phyloP scores from a whole-genome alignment of 2,888 invertebrate species.

The Folsomia manolachei region DNA sequence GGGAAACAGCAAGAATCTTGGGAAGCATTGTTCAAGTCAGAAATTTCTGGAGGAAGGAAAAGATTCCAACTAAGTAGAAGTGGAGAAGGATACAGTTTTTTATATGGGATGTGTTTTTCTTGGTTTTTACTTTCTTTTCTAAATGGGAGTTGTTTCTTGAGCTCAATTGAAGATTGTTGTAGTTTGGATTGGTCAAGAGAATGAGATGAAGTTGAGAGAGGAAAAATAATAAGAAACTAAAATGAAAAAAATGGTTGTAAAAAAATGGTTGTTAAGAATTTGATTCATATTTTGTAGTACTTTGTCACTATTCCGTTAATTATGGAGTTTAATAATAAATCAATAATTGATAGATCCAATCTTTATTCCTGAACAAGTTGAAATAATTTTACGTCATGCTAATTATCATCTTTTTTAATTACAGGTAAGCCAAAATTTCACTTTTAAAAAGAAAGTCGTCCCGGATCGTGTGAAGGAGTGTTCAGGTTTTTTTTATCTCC shows the following conservation, averaged over 20 bases:
- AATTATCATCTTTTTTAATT: background rate
- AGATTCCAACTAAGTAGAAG: background rate
- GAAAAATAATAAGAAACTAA: too few relatives aligned
- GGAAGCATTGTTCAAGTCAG: too few relatives aligned
- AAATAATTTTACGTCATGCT: background rate
- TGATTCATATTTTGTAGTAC: too few relatives aligned
- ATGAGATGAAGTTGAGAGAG: too few relatives aligned
- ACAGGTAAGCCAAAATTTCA: background rate
- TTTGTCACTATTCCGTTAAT: too few relatives aligned
- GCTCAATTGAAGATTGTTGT: too few relatives aligned
- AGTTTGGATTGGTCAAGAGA: too few relatives aligned
- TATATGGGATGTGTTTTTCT: background rate
- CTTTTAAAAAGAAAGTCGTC: background rate
- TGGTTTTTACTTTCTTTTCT: background rate
- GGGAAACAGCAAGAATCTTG: too few relatives aligned
- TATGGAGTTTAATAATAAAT: background rate
- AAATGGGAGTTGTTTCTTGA: slow-evolving; percentile 5
- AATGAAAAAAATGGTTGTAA: too few relatives aligned
- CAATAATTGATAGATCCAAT: too few relatives aligned
- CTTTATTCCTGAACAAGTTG: background rate
- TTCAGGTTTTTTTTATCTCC: background rate
- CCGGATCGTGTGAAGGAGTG: background rate
- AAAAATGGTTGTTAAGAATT: too few relatives aligned
- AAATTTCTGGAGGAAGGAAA: too few relatives aligned
- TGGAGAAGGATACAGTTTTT: background rate